Evolutionary conservation across 2,113 vertebrate species (phyloP), one percentile per base, ranked within the genome.

Genomic region (Cheilinus undulatus): DNA sequence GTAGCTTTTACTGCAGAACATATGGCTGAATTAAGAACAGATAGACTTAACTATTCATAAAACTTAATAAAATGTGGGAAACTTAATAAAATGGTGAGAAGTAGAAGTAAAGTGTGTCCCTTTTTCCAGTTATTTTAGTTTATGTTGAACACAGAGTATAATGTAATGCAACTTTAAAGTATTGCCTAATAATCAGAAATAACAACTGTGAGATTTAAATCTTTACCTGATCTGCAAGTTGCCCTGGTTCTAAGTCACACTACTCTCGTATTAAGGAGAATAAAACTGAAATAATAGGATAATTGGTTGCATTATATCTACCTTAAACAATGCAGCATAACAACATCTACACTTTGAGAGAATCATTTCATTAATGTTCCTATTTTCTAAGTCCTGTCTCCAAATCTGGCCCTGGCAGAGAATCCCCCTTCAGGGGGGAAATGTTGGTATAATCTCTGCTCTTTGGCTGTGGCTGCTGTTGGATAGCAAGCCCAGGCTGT

Each of bases 391-490:
- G 65, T 43, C 36, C 45, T 19, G 9, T 73, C 62, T 73, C 30
- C 7, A 7, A 58, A 40, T 42, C 60, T 23, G 12, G 0, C 20
- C 4, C 57, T 75, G 80, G 62, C 70, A 68, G 34, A 36, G 64
- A 67, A 69, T 22, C 43, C 34, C 34, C 52, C 42, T 72, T 69
- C 72, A 17, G 43, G 51, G 59, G 13, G 54, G 58, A n/a, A 68
- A n/a, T 57, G 28, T 36, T 66, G 38, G 42, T 48, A 10, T 72
- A 81, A 78, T 73, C 42, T 2, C 38, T 62, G 58, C 40, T 75
- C 20, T 76, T 65, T 75, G 50, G 68, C 70, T 58, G 19, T 66
- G 58, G n/a, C 46, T 28, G 14, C 23, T 46, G 40, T 72, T 72
- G 71, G 23, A 78, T 69, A 53, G 38, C 3, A 42, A 43, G 40